These are phyloP conservation scores for Aurelia aurita complex sp. Pacific DNA, from an alignment of 30 jellyfish, hydroid and myxozoan species.

Conservation along the genomic window DNA sequence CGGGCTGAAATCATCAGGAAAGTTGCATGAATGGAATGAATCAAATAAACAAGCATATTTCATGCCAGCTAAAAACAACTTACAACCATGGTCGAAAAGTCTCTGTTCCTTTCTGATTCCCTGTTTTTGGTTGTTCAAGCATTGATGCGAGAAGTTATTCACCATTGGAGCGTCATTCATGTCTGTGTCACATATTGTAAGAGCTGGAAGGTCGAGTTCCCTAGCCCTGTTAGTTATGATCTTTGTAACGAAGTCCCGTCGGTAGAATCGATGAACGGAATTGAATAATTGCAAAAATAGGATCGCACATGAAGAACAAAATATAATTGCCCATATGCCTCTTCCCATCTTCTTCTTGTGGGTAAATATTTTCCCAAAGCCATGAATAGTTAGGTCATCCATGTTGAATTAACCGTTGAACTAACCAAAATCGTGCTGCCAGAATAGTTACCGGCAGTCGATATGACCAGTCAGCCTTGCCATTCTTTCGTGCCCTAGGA, in stretches of 20 bases:
- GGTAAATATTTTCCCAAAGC: constrained; percentile 3
- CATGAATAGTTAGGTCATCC: constrained; percentile 31
- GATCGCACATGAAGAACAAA: background rate
- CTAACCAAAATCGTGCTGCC: too few species aligned
- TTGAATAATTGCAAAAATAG: background rate
- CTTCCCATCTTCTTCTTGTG: background rate
- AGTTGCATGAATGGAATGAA: background rate
- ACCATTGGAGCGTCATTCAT: too few species aligned
- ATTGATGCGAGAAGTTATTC: too few species aligned
- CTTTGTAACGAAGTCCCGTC: background rate
- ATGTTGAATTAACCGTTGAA: background rate
- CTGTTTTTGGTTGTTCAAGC: too few species aligned
- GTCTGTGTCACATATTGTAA: constrained; percentile 36
- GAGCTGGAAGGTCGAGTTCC: constrained; percentile 1
- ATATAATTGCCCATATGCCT: background rate
- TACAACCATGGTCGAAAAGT: constrained; percentile 18
- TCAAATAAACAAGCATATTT: constrained; percentile 1
- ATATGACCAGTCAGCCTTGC: too few species aligned
- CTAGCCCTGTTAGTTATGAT: background rate
- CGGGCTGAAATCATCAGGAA: background rate
- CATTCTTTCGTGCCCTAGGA: too few species aligned
- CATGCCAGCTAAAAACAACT: constrained; percentile 11
- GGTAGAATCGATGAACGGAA: background rate
- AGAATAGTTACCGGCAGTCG: too few species aligned
- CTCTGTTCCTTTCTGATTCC: background rate